Base-by-base conservation (phyloP, 1,140 invertebrate species). In the Drosophila lacertosa region DNA sequence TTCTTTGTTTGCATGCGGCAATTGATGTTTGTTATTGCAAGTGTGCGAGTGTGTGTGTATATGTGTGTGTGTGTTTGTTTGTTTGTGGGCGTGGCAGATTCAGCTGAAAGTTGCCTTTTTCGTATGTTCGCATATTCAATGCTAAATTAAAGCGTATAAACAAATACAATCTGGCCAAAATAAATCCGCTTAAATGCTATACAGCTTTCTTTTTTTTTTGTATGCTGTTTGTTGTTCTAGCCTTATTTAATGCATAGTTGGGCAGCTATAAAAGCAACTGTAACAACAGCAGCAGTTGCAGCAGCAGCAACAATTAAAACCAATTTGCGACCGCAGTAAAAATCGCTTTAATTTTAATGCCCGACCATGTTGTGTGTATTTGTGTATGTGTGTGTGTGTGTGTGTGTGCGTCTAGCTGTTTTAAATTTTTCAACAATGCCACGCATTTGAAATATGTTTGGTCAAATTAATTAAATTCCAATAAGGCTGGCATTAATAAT, bases 391-490 rank as follows among this genome's bases (percentile, higher is more conserved):
- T 58, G 39, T 54, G 24, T 66, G 54, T 16, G 51, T 16, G 24
- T 20, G 22, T 15, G n/a, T 50, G 24, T 74, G 40, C 64, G 37
- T 47, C 16, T 35, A 24, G 22, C 42, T 62, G 26, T 32, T 24
- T 40, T 50, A 39, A 40, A 37, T 2, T 57, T 42, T 51, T 9
- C 16, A 35, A 50, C 51, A 48, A 33, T 44, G 11, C 37, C 16
- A 44, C 20, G 16, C 16, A 62, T 72, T 67, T 72, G 50, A 66
- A 73, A 69, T 64, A 83, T 72, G 75, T 82, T 72, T 62, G 54
- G 15, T 24, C 55, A 76, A 79, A 86, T 86, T 84, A 84, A 84
- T 84, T 84, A 86, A 86, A 77, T 70, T 73, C 55, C 60, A 68
- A 76, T 66, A 86, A 57, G 62, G 44, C 67, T 35, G 66, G 42